Evolutionary conservation across 2,113 vertebrate genomes (phyloP).

Genomic region (Phalacrocorax carbo): DNA sequence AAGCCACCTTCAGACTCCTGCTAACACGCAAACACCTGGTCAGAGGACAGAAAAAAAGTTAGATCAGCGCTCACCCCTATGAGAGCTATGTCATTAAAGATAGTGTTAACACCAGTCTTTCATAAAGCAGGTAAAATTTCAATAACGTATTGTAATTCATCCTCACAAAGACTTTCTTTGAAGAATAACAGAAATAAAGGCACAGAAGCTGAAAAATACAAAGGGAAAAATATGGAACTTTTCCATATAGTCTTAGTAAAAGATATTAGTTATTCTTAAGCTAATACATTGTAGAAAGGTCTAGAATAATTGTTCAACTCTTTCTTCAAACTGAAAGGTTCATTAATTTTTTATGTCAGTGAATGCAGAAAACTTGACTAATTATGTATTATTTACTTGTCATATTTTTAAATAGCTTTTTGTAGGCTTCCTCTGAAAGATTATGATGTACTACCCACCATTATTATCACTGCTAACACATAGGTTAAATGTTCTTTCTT

Average conservation of each 20-base stretch:
- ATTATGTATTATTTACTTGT: constrained; percentile 62
- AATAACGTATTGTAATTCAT: background rate
- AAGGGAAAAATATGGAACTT: background rate
- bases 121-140: background rate
- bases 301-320: background rate
- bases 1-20: background rate
- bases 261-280: background rate
- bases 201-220: background rate
- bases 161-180: background rate
- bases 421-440: background rate
- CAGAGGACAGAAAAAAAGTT: background rate
- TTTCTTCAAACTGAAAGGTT: background rate
- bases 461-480: background rate
- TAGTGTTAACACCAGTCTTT: background rate
- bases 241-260: background rate
- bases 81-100: background rate
- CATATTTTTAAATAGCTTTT: constrained; percentile 35
- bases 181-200: background rate
- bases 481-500: constrained; percentile 18
- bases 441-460: background rate
- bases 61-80: background rate
- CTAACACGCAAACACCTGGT: background rate
- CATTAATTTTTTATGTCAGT: background rate
- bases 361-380: constrained; percentile 18
- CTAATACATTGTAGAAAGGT: background rate